Evolutionary conservation across 2,888 invertebrate species (phyloP).

Genomic region (Meliscaeva auricollis): DNA sequence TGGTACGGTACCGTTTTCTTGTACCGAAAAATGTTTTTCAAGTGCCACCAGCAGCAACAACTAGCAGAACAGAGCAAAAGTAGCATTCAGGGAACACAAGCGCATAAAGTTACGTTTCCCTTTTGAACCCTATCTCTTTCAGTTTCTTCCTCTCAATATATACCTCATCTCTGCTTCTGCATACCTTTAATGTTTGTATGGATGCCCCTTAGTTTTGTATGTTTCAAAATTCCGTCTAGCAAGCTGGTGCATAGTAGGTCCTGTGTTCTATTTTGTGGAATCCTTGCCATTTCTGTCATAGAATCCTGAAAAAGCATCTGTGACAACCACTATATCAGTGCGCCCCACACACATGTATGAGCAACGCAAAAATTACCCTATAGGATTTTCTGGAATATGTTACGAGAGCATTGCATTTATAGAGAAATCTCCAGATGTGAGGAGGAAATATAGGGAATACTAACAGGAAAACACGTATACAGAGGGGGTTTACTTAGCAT

Average conservation of each 20-base stretch:
- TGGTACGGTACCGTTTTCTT: constrained; percentile 14
- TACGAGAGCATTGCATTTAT: too few species aligned
- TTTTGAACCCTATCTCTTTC: constrained; percentile 17
- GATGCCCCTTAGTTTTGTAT: constrained; percentile 10
- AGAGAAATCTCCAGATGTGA: not conserved
- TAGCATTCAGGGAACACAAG: constrained; percentile 6
- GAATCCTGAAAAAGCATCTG: constrained; percentile 74
- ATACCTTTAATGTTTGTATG: too few species aligned
- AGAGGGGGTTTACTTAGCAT: constrained; percentile 66
- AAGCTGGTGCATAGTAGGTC: not conserved
- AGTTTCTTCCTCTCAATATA: not conserved
- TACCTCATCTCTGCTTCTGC: not conserved
- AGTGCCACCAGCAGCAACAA: constrained; percentile 34
- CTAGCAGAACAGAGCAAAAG: not conserved
- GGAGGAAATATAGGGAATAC: not conserved
- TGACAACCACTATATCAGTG: constrained; percentile 70
- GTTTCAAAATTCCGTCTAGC: constrained; percentile 19
- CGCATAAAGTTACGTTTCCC: constrained; percentile 37
- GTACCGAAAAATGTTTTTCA: constrained; percentile 64
- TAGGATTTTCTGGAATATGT: constrained; percentile 40
- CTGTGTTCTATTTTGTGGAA: constrained; percentile 32
- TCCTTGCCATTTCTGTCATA: constrained; percentile 65
- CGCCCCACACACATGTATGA: constrained; percentile 24
- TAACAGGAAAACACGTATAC: constrained; percentile 33
- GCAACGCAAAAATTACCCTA: constrained; percentile 61